Base-by-base conservation (phyloP, 2,797 vertebrate genomes). In the Chaetodon trifasciatus region DNA sequence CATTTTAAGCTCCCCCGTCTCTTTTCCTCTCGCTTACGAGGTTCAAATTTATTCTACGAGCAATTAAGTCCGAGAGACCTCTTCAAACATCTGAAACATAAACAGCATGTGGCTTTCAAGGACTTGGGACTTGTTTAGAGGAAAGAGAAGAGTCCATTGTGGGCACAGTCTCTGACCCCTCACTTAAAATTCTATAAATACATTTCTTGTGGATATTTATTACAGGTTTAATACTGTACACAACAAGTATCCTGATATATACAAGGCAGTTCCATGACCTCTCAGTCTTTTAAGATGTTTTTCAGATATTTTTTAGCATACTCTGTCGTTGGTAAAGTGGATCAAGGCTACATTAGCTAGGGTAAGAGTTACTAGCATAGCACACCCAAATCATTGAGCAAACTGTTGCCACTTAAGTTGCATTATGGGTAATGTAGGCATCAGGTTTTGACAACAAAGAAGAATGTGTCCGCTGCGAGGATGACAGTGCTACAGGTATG, bases 21-120 rank as follows among this genome's bases (percentile, higher is more conserved):
- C 4, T 70, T 70, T 62, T 64, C 47, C 19, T 4, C 15, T 47
- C 3, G 4, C 8, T 71, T 21, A 52, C 55, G 21, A 70, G 42
- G 40, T 32, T 50, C 47, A 61, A 28, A 70, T 65, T 70, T 70
- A 63, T 42, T 66, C 24, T 8, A 10, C 1, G 1, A 17, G 13
- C 53, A 66, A 32, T 32, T 73, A 60, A 39, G 28, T 55, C 75
- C 42, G 9, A 53, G 35, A 66, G 40, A 42, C 15, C 23, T 47
- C 57, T 55, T 83, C n/a, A 62, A 37, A 44, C 19, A 39, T 71
- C 49, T 76, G 19, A 70, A 52, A 55, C 40, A 58, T 53, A 77
- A 69, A 74, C 44, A 74, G 21, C 35, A 46, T n/a, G 67, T 32
- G 37, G 35, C 40, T 77, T 70, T 47, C 23, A 66, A 74, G 32